These are phyloP conservation scores for Brachionus angularis DNA, from an alignment of 1,140 invertebrate species.

Conservation along the genomic window DNA sequence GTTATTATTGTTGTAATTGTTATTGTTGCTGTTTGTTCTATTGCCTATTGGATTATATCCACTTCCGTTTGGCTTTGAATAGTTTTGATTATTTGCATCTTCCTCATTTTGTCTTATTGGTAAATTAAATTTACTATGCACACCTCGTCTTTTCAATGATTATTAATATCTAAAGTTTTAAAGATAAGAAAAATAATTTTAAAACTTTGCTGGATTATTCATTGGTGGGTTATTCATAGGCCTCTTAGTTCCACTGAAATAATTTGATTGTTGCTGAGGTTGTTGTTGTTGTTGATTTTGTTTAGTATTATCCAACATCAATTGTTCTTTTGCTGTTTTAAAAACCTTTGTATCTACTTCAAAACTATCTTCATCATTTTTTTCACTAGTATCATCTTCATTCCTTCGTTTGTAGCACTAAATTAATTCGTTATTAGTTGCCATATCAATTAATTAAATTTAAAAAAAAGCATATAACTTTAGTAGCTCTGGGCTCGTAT, in stretches of 20 bases:
- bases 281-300: conserved; percentile 2
- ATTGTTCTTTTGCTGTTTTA: conserved; percentile 37
- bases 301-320: conserved; percentile 10
- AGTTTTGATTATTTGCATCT: conserved; percentile 1
- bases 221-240: conserved; percentile 20
- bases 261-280: background rate
- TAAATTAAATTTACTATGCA: conserved; percentile 43
- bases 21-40: too few species aligned
- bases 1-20: too few species aligned
- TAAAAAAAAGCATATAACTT: background rate
- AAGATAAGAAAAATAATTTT: too few species aligned
- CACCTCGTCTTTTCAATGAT: conserved; percentile 41
- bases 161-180: too few species aligned
- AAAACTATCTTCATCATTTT: background rate
- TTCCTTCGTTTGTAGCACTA: conserved; percentile 42
- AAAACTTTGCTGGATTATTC: conserved; percentile 43
- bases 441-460: background rate
- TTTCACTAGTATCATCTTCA: conserved; percentile 19
- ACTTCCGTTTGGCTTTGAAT: conserved; percentile 3
- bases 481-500: conserved; percentile 31
- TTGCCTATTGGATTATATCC: too few species aligned
- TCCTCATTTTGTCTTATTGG: conserved; percentile 26
- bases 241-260: background rate
- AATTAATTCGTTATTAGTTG: background rate
- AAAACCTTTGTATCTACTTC: conserved; percentile 23